These are phyloP conservation scores for Stramonita haemastoma DNA, from an alignment of 2,888 invertebrate species.

Conservation along the genomic window DNA sequence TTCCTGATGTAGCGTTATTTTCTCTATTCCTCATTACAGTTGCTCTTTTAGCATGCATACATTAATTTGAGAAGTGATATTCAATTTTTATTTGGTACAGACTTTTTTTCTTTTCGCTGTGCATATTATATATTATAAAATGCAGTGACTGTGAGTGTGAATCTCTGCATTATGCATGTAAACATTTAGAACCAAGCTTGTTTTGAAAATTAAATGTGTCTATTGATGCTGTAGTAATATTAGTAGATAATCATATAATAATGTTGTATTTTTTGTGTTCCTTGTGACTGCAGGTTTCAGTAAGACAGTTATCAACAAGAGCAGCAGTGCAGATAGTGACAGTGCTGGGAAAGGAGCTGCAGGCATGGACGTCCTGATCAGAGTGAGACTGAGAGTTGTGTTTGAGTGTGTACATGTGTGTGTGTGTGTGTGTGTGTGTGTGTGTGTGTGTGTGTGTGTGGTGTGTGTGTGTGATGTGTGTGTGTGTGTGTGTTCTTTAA, in stretches of 20 bases:
- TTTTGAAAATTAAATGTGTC: background rate
- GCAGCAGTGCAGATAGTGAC: constrained; percentile 15
- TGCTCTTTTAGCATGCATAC: too few relatives aligned
- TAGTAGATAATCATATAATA: background rate
- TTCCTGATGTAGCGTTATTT: too few relatives aligned
- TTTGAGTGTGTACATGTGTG: background rate
- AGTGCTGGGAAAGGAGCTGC: constrained; percentile 24
- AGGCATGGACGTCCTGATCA: constrained; percentile 41
- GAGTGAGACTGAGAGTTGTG: constrained; percentile 35
- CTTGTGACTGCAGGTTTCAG: constrained; percentile 59
- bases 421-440: background rate
- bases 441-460: too few relatives aligned
- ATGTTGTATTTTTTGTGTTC: background rate
- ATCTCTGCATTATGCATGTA: background rate
- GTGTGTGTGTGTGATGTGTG: too few relatives aligned
- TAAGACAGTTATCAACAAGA: constrained; percentile 71
- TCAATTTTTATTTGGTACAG: too few relatives aligned
- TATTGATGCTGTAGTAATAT: background rate
- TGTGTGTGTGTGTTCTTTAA: too few relatives aligned
- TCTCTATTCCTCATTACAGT: too few relatives aligned
- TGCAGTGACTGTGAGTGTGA: background rate
- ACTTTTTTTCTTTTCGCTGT: too few relatives aligned
- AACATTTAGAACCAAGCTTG: background rate
- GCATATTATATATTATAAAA: too few relatives aligned
- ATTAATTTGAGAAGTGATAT: too few relatives aligned